Conservation (phyloP, 2,797 vertebrate genomes). For the Clarias laeviceps region DNA sequence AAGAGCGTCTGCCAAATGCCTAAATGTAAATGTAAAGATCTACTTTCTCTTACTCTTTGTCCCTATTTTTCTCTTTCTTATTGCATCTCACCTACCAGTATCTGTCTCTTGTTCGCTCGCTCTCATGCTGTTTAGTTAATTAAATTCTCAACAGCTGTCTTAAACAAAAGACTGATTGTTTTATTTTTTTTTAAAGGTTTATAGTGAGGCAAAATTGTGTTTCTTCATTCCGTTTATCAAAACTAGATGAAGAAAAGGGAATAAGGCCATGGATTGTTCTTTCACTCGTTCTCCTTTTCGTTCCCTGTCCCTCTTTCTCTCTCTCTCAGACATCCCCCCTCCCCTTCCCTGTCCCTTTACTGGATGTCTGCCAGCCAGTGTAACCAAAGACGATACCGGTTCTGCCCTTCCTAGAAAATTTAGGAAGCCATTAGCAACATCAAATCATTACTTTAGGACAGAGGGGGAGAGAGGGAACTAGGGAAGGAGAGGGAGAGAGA, state of each 20-base stretch:
- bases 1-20: no score
- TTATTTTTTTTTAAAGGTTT: background rate
- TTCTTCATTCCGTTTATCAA: background rate
- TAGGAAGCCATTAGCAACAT: constrained; percentile 96
- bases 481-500: constrained; percentile 59
- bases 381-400: constrained; percentile 85
- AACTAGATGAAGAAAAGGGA: background rate
- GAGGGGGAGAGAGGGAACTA: constrained; percentile 52
- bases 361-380: constrained; percentile 80
- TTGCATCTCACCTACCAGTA: constrained; percentile 5
- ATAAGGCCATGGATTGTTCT: background rate
- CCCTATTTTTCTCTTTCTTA: background rate
- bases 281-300: background rate
- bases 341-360: constrained; percentile 42
- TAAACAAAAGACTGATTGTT: background rate
- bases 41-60: background rate
- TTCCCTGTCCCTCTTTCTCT: constrained; percentile 7
- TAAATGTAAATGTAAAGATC: no score
- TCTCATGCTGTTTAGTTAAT: background rate
- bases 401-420: constrained; percentile 87
- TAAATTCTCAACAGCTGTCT: background rate
- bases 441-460: constrained; percentile 87
- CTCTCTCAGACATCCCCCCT: background rate
- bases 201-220: background rate
- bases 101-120: background rate